Evolutionary conservation across 2,888 invertebrate genomes (phyloP).

Genomic region (Nomada flava): DNA sequence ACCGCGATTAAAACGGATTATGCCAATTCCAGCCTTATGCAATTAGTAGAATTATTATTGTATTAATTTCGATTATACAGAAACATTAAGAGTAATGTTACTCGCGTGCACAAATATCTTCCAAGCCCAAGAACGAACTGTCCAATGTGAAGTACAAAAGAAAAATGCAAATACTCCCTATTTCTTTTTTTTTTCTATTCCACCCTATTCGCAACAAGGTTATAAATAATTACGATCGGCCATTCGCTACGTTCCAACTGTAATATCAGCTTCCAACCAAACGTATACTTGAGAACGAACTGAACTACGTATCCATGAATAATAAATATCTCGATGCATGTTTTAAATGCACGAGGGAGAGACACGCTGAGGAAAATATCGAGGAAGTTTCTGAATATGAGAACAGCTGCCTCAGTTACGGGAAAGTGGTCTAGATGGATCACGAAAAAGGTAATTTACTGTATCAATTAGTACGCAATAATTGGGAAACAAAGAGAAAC

Average conservation of each 20-base stretch:
- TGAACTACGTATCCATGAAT: neutral
- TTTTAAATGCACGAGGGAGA: neutral
- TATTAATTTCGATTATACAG: too few relatives aligned
- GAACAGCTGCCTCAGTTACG: neutral
- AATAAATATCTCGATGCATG: constrained; percentile 12
- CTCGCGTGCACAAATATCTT: neutral
- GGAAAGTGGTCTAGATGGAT: constrained; percentile 12
- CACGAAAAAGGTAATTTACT: constrained; percentile 35
- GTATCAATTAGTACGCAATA: neutral
- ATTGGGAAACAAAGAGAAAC: neutral
- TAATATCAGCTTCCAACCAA: neutral
- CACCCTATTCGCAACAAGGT: neutral
- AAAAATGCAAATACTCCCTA: neutral
- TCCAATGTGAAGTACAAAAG: neutral
- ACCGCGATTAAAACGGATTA: too few relatives aligned
- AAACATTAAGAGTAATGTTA: neutral
- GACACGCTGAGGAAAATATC: constrained; percentile 38
- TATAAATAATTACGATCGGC: constrained; percentile 5
- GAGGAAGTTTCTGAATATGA: constrained; percentile 1
- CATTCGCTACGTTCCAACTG: neutral
- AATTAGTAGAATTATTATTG: too few relatives aligned
- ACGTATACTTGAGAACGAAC: neutral
- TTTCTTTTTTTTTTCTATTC: neutral
- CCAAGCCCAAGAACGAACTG: neutral
- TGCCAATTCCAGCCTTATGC: too few relatives aligned